These are phyloP conservation scores for Agriopis leucophaearia DNA, from an alignment of 2,888 invertebrate genomes.

Conservation along the genomic window DNA sequence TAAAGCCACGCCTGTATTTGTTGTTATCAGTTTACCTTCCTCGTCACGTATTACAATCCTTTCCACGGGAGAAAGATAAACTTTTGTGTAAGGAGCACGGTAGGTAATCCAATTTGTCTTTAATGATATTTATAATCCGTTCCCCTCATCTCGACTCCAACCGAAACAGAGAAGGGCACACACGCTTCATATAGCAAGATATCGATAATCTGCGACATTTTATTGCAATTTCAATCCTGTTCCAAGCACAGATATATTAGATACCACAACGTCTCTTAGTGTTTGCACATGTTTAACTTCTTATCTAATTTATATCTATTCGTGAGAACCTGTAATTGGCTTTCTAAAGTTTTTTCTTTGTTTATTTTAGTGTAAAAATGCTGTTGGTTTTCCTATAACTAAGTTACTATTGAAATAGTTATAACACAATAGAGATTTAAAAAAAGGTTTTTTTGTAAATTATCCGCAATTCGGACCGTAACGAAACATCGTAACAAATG, in stretches of 20 bases:
- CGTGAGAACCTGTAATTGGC: no score
- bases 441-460: not conserved
- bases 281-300: no score
- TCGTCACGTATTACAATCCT: slow-evolving; percentile 39
- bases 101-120: slow-evolving; percentile 46
- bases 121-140: slow-evolving; percentile 44
- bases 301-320: no score
- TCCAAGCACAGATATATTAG: no score
- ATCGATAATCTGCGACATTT: slow-evolving; percentile 16
- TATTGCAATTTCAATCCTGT: no score
- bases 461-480: not conserved
- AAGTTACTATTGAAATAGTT: no score
- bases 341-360: no score
- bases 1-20: slow-evolving; percentile 10
- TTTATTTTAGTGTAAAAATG: no score
- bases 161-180: slow-evolving; percentile 27
- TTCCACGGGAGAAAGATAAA: slow-evolving; percentile 34
- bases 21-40: slow-evolving; percentile 24
- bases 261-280: no score
- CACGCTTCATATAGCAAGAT: not conserved
- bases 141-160: slow-evolving; percentile 32
- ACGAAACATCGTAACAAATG: not conserved
- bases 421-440: no score
- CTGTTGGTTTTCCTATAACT: no score
- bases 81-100: slow-evolving; percentile 36